Percentiles rank a stretch among this genome's conserved stretches.
Conservation (phyloP, 2,113 vertebrate species). For the Ploceus nigricollis region DNA sequence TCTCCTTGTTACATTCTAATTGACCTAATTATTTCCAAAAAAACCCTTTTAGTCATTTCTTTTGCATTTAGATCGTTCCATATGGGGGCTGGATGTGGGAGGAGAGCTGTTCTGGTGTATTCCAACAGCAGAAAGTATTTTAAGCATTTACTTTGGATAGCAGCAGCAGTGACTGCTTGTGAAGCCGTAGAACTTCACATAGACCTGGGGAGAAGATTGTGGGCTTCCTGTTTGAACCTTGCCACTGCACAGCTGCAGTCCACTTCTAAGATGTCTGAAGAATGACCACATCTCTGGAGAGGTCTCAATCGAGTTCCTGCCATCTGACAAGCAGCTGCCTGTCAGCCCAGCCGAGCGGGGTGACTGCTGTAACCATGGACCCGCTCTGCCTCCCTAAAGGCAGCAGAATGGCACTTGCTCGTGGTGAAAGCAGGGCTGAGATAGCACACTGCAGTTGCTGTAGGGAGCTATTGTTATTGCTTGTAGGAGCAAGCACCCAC, state of each 20-base stretch:
- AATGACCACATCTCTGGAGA: neutral
- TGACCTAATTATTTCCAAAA: constrained; percentile 63
- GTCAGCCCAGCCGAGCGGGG: neutral
- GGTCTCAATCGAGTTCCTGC: neutral
- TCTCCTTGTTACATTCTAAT: constrained; percentile 65
- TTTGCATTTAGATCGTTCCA: neutral
- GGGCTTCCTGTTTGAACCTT: neutral
- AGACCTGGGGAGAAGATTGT: neutral
- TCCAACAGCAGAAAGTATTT: constrained; percentile 32
- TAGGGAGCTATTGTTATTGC: constrained; percentile 1
- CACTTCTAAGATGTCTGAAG: neutral
- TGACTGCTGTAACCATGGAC: accelerated
- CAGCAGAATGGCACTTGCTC: neutral
- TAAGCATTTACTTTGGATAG: neutral
- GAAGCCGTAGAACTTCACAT: neutral
- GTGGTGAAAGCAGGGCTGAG: neutral
- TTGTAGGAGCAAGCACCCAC: neutral
- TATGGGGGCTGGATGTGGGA: constrained; percentile 26
- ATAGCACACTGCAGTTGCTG: neutral
- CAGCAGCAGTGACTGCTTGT: neutral
- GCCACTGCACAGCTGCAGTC: neutral
- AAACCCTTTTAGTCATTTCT: constrained; percentile 36
- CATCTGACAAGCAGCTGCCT: neutral
- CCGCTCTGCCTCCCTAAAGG: neutral
- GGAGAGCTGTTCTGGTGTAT: neutral